Evolutionary conservation across 1,140 invertebrate species (phyloP).

Genomic region (Heliconius congener): DNA sequence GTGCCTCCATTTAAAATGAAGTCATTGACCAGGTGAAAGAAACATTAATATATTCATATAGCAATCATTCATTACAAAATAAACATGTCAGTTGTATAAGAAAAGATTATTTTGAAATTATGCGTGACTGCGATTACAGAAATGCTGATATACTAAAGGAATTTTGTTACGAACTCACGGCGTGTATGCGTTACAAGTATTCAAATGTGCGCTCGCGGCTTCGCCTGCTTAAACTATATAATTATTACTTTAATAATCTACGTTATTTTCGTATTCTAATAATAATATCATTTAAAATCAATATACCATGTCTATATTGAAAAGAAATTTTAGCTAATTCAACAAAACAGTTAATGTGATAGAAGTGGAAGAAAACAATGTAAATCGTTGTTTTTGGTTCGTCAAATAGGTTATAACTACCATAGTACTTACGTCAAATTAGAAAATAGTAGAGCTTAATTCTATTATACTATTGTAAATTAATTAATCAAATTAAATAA

Average conservation of each 20-base stretch:
- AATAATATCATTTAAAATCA: no score
- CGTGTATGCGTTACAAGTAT: not conserved
- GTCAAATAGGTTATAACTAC: no score
- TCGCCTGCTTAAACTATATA: not conserved
- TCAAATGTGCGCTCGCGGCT: not conserved
- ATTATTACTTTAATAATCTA: not conserved
- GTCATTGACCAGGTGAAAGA: slow-evolving; percentile 23
- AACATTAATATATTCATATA: slow-evolving; percentile 18
- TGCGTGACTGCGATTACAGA: slow-evolving; percentile 17
- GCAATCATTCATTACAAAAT: slow-evolving; percentile 29
- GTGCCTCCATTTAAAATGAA: slow-evolving; percentile 2
- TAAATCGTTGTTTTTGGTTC: no score
- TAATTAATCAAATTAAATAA: no score
- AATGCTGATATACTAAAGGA: slow-evolving; percentile 9
- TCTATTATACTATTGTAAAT: no score
- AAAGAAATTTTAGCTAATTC: no score
- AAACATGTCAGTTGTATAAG: slow-evolving; percentile 26
- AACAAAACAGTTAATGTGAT: no score
- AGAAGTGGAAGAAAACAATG: no score
- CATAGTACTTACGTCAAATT: no score
- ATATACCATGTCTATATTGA: no score
- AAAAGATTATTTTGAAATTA: slow-evolving; percentile 19
- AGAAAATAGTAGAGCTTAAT: no score
- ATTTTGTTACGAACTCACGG: not conserved
- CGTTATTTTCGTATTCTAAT: no score